A percentile compares a stretch with the other conserved stretches of the same genome.
Evolutionary conservation across 2,113 vertebrate genomes (phyloP).

Genomic region (Megaptera novaeangliae): DNA sequence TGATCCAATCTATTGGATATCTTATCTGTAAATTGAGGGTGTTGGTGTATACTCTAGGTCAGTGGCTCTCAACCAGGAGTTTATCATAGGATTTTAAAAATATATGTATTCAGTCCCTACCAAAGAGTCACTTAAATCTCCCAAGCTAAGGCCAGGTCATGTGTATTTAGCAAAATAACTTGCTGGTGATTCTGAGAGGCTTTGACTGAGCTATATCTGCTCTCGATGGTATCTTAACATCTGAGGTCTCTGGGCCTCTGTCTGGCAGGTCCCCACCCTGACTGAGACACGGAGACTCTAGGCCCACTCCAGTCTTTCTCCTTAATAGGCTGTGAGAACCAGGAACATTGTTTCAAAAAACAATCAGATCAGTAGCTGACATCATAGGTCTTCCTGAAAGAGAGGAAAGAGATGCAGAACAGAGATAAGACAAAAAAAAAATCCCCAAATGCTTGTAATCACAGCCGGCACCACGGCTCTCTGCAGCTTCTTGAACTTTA

Average conservation of each 20-base stretch:
- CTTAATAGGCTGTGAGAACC: conserved; percentile 55
- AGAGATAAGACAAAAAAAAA: conserved; percentile 62
- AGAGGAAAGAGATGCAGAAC: conserved; percentile 71
- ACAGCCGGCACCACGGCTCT: neutral
- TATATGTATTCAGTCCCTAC: neutral
- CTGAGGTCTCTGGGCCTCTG: neutral
- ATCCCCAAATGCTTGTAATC: neutral
- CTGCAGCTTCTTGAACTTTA: neutral
- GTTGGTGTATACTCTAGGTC: neutral
- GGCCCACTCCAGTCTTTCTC: conserved; percentile 7
- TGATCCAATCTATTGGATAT: neutral
- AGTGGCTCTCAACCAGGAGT: neutral
- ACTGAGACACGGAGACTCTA: neutral
- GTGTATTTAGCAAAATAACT: neutral
- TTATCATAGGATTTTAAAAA: neutral
- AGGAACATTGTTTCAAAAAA: conserved; percentile 73
- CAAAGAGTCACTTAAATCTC: neutral
- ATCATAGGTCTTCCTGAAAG: conserved; percentile 75
- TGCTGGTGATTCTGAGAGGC: neutral
- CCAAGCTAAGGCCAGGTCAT: neutral
- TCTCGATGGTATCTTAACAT: neutral
- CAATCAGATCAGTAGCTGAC: conserved; percentile 73
- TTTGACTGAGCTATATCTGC: neutral
- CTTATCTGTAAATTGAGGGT: neutral
- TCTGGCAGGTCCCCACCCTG: neutral